Base-by-base conservation (phyloP, 2,888 invertebrate species). In the Platynereis dumerilii region DNA sequence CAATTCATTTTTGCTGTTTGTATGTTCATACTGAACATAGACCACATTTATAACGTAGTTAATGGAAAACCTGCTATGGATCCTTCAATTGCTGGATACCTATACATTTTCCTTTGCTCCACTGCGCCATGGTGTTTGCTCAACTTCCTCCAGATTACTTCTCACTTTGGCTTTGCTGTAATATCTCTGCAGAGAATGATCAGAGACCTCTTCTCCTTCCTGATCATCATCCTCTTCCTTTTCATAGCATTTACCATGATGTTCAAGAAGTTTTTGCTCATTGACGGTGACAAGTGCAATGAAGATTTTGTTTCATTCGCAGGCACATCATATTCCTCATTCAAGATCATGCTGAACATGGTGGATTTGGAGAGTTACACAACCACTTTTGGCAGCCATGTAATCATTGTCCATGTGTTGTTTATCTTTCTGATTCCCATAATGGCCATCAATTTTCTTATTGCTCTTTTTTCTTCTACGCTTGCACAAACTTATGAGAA, bases 361-460 rank as follows among this genome's bases (percentile, higher is more conserved):
- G 2, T 59, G 5, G 20, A 59, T 27, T 26, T 59, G 17, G 2
- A 24, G 1, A 22, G 22, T 1, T 44, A 24, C 45, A 59, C 20
- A 10, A 44, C 44, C 15, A 2, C 12, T 12, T 27, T 24, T 20
- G 2, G 20, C 27, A 17, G 1, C 17, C 1, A 15, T 2, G 24
- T 59, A 5, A 27, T 7, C 2, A 5, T 59, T 1, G n/a, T 59
- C 1, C 59, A 59, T 45, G 27, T 20, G 1, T 5, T 59, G 3
- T 59, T 44, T 45, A 45, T 44, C 3, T 59, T 59, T 45, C 26
- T 45, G 26, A 45, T 59, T 22, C 24, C 45, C 10, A 59, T 59
- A 12, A 22, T 59, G 45, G 24, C 44, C 1, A 22, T 59, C 17
- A 59, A 59, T 45, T 59, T 59, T 44, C 59, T 59, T 26, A 45